Conservation (phyloP, 2,113 vertebrate genomes). For the Hipposideros armiger region DNA sequence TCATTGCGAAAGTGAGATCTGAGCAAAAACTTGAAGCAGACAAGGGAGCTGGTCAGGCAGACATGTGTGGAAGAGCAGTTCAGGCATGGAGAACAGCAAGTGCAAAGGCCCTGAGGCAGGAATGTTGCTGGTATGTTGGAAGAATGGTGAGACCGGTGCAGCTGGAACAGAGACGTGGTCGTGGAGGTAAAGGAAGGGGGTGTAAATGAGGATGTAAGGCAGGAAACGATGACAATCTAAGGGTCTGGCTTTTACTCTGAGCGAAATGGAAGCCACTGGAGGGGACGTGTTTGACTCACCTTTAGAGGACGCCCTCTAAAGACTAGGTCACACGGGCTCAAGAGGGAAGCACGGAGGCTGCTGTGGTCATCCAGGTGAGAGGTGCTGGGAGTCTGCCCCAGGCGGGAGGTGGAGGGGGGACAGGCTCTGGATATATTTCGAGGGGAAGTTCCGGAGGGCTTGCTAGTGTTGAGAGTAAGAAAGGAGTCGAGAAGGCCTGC, state of each 20-base stretch:
- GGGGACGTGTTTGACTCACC: background rate
- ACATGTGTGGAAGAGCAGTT: too few species aligned
- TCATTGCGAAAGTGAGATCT: background rate
- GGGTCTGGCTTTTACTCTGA: background rate
- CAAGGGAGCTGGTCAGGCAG: background rate
- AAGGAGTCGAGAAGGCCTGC: background rate
- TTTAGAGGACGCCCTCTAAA: background rate
- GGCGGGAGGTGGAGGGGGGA: background rate
- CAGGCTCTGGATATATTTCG: background rate
- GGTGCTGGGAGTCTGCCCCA: too few species aligned
- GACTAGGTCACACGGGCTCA: background rate
- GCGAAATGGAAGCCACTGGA: background rate
- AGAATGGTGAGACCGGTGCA: background rate
- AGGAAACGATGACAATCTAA: background rate
- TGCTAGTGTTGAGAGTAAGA: background rate
- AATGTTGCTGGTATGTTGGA: background rate
- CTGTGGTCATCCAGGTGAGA: background rate
- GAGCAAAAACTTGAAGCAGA: background rate
- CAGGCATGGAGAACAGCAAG: background rate
- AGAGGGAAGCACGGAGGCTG: background rate
- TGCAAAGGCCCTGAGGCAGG: background rate
- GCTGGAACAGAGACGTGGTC: background rate
- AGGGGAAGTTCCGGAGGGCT: background rate
- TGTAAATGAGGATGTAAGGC: background rate
- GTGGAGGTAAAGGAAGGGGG: background rate